These are phyloP conservation scores for Patella depressa DNA, from an alignment of 2,888 invertebrate genomes.

Conservation along the genomic window DNA sequence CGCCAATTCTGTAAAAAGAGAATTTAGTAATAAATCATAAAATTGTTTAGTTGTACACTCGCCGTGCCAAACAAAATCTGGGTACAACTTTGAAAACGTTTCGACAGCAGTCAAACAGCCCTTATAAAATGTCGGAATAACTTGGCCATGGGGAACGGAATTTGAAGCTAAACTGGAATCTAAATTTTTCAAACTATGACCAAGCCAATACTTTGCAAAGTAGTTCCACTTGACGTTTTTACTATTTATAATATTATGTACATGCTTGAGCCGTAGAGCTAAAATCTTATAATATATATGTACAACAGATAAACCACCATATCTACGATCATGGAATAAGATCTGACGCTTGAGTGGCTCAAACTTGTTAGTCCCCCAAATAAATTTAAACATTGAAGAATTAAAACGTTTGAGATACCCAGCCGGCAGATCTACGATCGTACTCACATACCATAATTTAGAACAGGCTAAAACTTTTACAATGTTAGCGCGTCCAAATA, in stretches of 20 bases:
- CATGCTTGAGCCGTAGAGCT: background rate
- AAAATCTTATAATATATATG: background rate
- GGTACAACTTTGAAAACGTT: background rate
- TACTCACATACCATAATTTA: background rate
- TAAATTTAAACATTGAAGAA: background rate
- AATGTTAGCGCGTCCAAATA: background rate
- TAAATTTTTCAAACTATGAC: background rate
- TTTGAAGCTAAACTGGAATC: background rate
- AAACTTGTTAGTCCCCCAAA: background rate
- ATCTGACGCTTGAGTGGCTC: background rate
- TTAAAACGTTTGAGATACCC: background rate
- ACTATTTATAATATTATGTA: background rate
- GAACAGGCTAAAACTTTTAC: background rate
- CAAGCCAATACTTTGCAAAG: background rate
- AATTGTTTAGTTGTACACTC: background rate
- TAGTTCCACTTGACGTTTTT: background rate
- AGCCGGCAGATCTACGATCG: background rate
- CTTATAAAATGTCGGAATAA: background rate
- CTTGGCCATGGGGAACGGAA: background rate
- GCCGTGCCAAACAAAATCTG: background rate
- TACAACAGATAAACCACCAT: background rate
- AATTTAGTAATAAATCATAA: background rate
- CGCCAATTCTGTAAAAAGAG: too few species aligned
- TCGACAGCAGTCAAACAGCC: background rate
- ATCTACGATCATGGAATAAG: background rate